Evolutionary conservation across 1,140 invertebrate species (phyloP).

Genomic region (Diorhabda carinulata): DNA sequence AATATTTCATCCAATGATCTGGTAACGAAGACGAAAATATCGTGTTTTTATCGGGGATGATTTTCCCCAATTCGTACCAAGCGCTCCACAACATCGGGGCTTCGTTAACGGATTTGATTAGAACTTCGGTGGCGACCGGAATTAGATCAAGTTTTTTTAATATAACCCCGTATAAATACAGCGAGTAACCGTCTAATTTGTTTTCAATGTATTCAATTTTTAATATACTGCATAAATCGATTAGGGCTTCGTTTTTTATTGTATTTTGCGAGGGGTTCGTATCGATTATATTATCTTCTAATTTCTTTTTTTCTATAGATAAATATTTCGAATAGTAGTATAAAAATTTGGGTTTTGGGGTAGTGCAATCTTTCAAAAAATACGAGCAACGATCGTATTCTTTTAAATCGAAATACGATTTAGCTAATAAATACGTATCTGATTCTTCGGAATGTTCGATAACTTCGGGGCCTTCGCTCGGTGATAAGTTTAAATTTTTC

Average conservation of each 20-base stretch:
- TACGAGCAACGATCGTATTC: constrained; percentile 89
- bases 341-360: constrained; percentile 70
- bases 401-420: constrained; percentile 86
- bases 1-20: constrained; percentile 91
- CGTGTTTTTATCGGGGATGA: constrained; percentile 76
- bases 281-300: constrained; percentile 78
- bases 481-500: constrained; percentile 58
- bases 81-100: constrained; percentile 88
- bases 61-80: constrained; percentile 85
- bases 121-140: constrained; percentile 67
- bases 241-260: constrained; percentile 55
- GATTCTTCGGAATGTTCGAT: constrained; percentile 57
- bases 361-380: constrained; percentile 68
- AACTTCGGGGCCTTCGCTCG: constrained; percentile 45
- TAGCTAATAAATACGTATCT: constrained; percentile 75
- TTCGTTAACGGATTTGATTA: constrained; percentile 72
- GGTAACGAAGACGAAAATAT: constrained; percentile 69
- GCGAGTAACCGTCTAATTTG: constrained; percentile 79
- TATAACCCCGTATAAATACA: constrained; percentile 90
- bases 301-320: constrained; percentile 78
- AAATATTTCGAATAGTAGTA: constrained; percentile 83
- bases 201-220: constrained; percentile 57
- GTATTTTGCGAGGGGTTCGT: constrained; percentile 66
- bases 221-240: constrained; percentile 55
- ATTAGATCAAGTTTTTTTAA: constrained; percentile 81